These are phyloP conservation scores for Dolichomitus sp. DNA, from an alignment of 2,888 invertebrate genomes.

Conservation along the genomic window DNA sequence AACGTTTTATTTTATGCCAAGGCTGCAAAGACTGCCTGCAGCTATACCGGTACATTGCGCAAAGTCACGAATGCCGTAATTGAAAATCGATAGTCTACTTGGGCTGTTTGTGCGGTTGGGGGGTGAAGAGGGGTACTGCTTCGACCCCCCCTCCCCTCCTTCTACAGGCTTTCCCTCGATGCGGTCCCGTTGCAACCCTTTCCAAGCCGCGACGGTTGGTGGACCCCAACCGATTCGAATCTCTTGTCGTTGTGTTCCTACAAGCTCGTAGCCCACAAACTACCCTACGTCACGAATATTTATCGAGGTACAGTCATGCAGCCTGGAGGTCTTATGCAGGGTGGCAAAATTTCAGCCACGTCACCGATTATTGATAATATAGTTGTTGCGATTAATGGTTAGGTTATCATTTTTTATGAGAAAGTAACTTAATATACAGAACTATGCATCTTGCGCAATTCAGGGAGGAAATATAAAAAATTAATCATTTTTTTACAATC, in stretches of 20 bases:
- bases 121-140: constrained; percentile 27
- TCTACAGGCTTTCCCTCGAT: constrained; percentile 13
- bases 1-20: constrained; percentile 80
- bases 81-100: constrained; percentile 83
- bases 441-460: constrained; percentile 1
- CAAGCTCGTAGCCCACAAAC: constrained; percentile 66
- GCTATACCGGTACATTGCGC: constrained; percentile 79
- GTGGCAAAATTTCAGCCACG: constrained; percentile 2
- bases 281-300: constrained; percentile 72
- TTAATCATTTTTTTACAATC: too few relatives aligned
- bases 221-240: constrained; percentile 74
- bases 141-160: constrained; percentile 58
- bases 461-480: neutral
- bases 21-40: constrained; percentile 74
- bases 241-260: constrained; percentile 70
- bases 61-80: constrained; percentile 84
- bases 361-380: constrained; percentile 22
- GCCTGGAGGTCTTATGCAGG: neutral
- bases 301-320: constrained; percentile 18
- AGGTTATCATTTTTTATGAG: neutral
- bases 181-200: constrained; percentile 48
- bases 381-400: constrained; percentile 8
- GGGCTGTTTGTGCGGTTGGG: constrained; percentile 59
- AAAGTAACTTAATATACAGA: neutral
- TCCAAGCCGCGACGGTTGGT: constrained; percentile 46